phyloP scores from a whole-genome alignment of 2,113 vertebrate species.

The Spermophilus dauricus region DNA sequence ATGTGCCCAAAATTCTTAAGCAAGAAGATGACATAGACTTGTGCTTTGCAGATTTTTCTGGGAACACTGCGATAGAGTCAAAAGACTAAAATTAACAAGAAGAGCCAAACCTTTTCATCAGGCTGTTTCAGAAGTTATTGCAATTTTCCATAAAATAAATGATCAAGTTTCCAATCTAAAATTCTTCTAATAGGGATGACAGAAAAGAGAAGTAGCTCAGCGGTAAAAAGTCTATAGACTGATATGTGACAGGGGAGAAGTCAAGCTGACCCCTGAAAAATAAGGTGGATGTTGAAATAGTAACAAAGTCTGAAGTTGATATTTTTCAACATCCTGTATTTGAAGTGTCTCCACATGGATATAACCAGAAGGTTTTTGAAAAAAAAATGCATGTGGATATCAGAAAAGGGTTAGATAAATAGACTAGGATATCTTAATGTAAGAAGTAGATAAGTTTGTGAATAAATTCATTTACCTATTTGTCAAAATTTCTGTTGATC shows the following conservation, averaged over 20 bases:
- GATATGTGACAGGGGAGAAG: neutral
- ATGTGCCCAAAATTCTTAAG: neutral
- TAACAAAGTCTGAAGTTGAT: neutral
- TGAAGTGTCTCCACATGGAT: neutral
- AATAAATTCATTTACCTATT: neutral
- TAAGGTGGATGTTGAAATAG: neutral
- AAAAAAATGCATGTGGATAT: neutral
- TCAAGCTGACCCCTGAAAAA: neutral
- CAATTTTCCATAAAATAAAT: neutral
- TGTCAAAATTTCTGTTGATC: neutral
- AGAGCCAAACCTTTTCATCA: neutral
- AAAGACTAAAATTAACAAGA: neutral
- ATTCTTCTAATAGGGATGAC: neutral
- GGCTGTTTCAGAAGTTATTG: neutral
- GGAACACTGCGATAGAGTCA: neutral
- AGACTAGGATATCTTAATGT: neutral
- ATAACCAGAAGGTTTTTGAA: neutral
- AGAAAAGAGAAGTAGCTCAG: neutral
- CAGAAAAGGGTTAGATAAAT: neutral
- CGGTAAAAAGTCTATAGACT: neutral
- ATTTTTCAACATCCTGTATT: neutral
- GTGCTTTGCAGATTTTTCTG: neutral
- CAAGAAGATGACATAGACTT: neutral
- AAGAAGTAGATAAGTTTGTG: neutral
- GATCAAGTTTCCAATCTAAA: neutral